Conservation (phyloP, 2,797 vertebrate species). For the Eutrigla gurnardus region DNA sequence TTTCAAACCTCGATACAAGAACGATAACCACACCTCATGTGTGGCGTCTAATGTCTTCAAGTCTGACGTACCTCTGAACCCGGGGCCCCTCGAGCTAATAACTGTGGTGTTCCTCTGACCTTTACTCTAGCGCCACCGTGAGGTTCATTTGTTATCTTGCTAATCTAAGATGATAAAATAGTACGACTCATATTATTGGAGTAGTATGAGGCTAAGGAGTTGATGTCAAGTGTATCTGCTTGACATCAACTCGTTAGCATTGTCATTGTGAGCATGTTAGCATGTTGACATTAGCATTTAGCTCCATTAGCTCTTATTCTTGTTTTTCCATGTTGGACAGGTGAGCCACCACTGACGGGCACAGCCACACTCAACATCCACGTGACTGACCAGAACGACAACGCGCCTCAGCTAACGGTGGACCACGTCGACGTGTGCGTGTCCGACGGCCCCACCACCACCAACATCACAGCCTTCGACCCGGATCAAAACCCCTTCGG, state of each 20-base stretch:
- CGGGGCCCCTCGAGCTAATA: not conserved
- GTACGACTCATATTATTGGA: too few relatives aligned
- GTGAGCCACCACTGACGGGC: slow-evolving; percentile 72
- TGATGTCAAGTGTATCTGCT: not conserved
- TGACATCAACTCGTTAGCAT: not conserved
- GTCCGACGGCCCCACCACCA: slow-evolving; percentile 50
- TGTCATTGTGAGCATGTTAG: not conserved
- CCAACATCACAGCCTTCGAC: slow-evolving; percentile 74
- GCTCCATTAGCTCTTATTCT: not conserved
- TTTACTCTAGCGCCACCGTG: not conserved
- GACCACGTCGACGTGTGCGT: slow-evolving; percentile 62
- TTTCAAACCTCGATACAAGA: not conserved
- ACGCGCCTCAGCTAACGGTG: slow-evolving; percentile 55
- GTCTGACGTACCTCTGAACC: not conserved
- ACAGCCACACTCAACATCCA: slow-evolving; percentile 73
- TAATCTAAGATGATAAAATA: not conserved
- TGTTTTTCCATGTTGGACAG: slow-evolving; percentile 46
- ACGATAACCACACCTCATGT: not conserved
- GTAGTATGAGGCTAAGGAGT: too few relatives aligned
- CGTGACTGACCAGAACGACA: slow-evolving; percentile 78
- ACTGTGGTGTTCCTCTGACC: not conserved
- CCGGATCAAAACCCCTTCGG: slow-evolving; percentile 67
- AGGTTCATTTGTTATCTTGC: not conserved
- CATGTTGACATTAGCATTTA: not conserved
- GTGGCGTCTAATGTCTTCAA: not conserved